phyloP scores from a whole-genome alignment of 2,113 vertebrate species.

The Halcyon malimbica region DNA sequence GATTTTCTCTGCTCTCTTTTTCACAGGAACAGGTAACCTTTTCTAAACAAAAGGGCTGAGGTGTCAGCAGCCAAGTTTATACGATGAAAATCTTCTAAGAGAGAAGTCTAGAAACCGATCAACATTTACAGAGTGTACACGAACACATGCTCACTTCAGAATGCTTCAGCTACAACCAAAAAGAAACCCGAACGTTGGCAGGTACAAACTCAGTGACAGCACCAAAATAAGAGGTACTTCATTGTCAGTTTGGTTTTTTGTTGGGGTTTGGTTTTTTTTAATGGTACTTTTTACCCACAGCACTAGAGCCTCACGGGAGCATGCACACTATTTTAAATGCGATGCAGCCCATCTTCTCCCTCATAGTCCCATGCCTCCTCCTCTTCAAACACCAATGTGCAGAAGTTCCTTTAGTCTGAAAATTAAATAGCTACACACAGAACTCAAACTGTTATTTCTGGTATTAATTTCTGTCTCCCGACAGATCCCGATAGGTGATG shows the following conservation, averaged over 20 bases:
- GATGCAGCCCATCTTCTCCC: background rate
- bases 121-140: background rate
- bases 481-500: slow-evolving; percentile 47
- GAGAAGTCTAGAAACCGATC: background rate
- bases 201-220: background rate
- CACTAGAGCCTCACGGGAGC: background rate
- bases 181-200: background rate
- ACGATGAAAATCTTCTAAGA: background rate
- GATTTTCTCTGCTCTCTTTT: slow-evolving; percentile 19
- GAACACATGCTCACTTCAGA: background rate
- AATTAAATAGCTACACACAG: slow-evolving; percentile 25
- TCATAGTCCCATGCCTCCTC: background rate
- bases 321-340: background rate
- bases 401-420: background rate
- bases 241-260: background rate
- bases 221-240: background rate
- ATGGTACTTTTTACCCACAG: background rate
- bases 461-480: slow-evolving; percentile 57
- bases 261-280: background rate
- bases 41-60: background rate
- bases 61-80: background rate
- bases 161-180: background rate
- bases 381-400: background rate
- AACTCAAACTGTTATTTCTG: slow-evolving; percentile 35
- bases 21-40: slow-evolving; percentile 5